Evolutionary conservation across 1,140 invertebrate species (phyloP).

Genomic region (Pseudomyrmex flavicornis): DNA sequence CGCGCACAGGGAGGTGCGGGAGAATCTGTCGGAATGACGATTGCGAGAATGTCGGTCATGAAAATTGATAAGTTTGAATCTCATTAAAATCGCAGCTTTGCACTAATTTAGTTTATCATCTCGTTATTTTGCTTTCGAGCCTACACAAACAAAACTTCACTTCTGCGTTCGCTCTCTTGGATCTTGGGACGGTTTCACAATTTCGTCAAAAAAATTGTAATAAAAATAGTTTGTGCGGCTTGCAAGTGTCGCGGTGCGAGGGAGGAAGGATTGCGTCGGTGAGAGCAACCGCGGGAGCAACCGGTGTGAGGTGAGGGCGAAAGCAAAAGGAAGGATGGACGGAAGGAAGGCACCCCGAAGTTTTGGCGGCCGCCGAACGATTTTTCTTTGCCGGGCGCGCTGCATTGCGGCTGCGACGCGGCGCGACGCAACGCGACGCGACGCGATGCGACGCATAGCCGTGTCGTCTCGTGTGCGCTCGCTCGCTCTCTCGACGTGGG

Average conservation of each 20-base stretch:
- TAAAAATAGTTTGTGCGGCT: too few relatives aligned
- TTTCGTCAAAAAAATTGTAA: too few relatives aligned
- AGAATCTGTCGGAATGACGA: not conserved
- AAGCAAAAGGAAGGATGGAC: constrained; percentile 20
- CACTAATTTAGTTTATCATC: too few relatives aligned
- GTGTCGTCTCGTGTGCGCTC: constrained; percentile 11
- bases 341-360: constrained; percentile 28
- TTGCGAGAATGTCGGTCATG: not conserved
- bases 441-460: constrained; percentile 48
- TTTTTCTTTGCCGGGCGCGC: constrained; percentile 51
- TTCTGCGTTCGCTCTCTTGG: too few relatives aligned
- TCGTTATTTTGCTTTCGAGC: too few relatives aligned
- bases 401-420: constrained; percentile 50
- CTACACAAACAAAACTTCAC: too few relatives aligned
- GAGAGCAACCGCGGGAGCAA: constrained; percentile 15
- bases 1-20: too few relatives aligned
- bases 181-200: too few relatives aligned
- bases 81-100: too few relatives aligned
- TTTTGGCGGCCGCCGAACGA: constrained; percentile 50
- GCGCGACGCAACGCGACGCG: constrained; percentile 21
- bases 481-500: not conserved
- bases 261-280: too few relatives aligned
- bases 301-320: constrained; percentile 26
- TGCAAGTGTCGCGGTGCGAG: too few relatives aligned
- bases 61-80: too few relatives aligned